Evolutionary conservation across 2,888 invertebrate species (phyloP), one percentile per base, ranked within the genome.

Genomic region (Aspidiotus rigidus): DNA sequence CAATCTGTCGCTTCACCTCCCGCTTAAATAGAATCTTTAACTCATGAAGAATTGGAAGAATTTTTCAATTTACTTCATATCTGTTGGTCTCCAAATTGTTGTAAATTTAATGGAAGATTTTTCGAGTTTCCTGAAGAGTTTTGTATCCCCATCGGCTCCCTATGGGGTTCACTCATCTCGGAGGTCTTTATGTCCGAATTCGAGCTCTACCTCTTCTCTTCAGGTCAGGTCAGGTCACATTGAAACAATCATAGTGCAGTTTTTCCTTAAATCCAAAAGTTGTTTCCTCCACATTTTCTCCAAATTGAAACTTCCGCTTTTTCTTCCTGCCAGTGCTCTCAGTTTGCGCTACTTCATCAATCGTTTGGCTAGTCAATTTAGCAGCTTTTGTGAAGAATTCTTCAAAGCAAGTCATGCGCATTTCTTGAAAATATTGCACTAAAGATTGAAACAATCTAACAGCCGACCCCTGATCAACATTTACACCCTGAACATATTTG

Each of bases 161-260:
- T n/a, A n/a, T n/a, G n/a, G n/a, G n/a, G n/a, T n/a, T n/a, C n/a
- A n/a, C n/a, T n/a, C n/a, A n/a, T n/a, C n/a, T n/a, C n/a, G n/a
- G n/a, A n/a, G n/a, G n/a, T n/a, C n/a, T n/a, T n/a, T n/a, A n/a
- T n/a, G n/a, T n/a, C n/a, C n/a, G n/a, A 28, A 28, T 28, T 5
- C 28, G 28, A 5, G 28, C 28, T 28, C 28, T 28, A 28, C 1
- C 1, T 28, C 1, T 5, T 28, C 2, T 56, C n/a, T n/a, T n/a
- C n/a, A n/a, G n/a, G n/a, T n/a, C n/a, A n/a, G n/a, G n/a, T n/a
- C n/a, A n/a, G n/a, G 55, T 56, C 8, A 64, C 42, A 11, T 39
- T 44, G 56, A 64, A 64, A 55, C 15, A 64, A n/a, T 64, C 54
- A 54, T 56, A 64, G 7, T 40, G 40, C 40, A 55, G 56, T 15